Evolutionary conservation across 2,797 vertebrate genomes (phyloP).

Genomic region (Acomys russatus): DNA sequence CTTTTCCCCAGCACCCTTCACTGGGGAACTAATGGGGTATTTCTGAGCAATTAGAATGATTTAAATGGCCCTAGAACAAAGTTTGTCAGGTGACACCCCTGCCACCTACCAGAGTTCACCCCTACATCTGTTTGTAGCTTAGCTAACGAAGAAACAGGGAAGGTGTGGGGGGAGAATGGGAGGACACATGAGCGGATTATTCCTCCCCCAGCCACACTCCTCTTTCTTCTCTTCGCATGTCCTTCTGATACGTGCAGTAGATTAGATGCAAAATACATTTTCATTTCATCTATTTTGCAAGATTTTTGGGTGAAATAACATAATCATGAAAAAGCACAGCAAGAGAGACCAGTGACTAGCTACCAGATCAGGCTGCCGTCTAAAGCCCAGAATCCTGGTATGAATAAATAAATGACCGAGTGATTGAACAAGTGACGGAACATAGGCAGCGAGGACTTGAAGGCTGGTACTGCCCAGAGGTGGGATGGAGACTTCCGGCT

Average conservation of each 20-base stretch:
- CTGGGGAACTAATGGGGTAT: slow-evolving; percentile 88
- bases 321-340: slow-evolving; percentile 11
- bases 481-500: neutral
- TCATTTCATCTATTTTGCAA: neutral
- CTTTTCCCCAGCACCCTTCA: slow-evolving; percentile 82
- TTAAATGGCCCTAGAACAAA: slow-evolving; percentile 86
- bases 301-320: slow-evolving; percentile 49
- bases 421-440: neutral
- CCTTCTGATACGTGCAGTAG: neutral
- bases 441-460: neutral
- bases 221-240: neutral
- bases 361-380: neutral
- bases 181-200: neutral
- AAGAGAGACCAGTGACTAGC: neutral
- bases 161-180: accelerated
- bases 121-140: slow-evolving; percentile 60
- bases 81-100: slow-evolving; percentile 81
- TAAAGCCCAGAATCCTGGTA: neutral
- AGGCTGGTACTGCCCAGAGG: neutral
- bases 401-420: neutral
- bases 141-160: slow-evolving; percentile 11
- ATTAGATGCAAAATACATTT: neutral
- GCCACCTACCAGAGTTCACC: slow-evolving; percentile 63
- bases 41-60: slow-evolving; percentile 89
- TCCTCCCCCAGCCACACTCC: accelerated